phyloP scores from a whole-genome alignment of 64 coral and sea anemone genomes.

The Anthopleura sola region DNA sequence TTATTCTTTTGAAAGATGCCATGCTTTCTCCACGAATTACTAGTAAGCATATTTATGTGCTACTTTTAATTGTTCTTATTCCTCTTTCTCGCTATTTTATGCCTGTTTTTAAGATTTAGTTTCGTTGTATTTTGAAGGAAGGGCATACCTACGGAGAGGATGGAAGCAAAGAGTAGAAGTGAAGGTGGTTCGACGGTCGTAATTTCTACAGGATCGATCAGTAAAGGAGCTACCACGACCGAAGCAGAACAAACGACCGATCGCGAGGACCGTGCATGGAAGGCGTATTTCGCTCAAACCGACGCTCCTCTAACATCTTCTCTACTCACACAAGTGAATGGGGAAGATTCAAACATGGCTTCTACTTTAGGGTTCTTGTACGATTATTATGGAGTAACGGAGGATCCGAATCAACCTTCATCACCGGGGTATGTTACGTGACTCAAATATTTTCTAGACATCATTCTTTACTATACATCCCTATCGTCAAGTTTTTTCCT shows the following conservation, averaged over 20 bases:
- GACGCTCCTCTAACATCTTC: conserved; percentile 63
- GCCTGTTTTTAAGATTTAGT: background rate
- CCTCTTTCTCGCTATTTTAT: background rate
- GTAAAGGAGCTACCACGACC: conserved; percentile 31
- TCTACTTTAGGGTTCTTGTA: conserved; percentile 81
- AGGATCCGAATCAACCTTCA: conserved; percentile 76
- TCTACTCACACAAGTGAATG: conserved; percentile 69
- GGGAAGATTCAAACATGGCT: conserved; percentile 86
- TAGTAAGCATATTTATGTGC: too few relatives aligned
- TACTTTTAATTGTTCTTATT: background rate
- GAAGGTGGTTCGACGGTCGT: conserved; percentile 64
- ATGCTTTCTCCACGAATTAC: background rate
- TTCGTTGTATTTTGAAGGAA: background rate
- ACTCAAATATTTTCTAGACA: background rate
- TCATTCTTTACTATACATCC: too few relatives aligned
- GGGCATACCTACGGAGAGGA: conserved; percentile 31
- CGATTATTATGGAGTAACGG: conserved; percentile 88
- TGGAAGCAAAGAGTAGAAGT: conserved; percentile 42
- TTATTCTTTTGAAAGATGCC: background rate
- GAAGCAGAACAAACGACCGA: conserved; percentile 23
- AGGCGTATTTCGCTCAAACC: conserved; percentile 80
- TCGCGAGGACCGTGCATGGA: conserved; percentile 84
- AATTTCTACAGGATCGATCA: conserved; percentile 61
- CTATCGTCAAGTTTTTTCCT: too few relatives aligned
- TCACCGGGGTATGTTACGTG: conserved; percentile 72